Evolutionary conservation across 2,888 invertebrate species (phyloP).

Genomic region (Ochlodes sylvanus): DNA sequence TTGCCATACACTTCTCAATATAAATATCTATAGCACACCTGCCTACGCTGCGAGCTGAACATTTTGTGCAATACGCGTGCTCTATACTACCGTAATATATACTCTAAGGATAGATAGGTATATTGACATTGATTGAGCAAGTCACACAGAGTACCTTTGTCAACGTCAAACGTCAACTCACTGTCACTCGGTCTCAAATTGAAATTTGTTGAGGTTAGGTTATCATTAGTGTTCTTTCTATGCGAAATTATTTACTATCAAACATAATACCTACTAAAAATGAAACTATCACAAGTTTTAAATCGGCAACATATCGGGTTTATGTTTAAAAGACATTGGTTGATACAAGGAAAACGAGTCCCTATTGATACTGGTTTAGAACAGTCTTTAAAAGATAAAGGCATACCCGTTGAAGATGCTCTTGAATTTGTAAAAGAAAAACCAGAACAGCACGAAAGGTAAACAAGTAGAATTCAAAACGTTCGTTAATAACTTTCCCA

Average conservation of each 20-base stretch:
- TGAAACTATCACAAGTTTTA: conserved; percentile 88
- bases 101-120: too few relatives aligned
- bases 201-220: background rate
- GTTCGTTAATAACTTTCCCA: too few relatives aligned
- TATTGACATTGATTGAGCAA: background rate
- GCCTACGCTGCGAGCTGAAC: too few relatives aligned
- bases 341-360: conserved; percentile 86
- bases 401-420: conserved; percentile 87
- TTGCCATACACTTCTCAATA: too few relatives aligned
- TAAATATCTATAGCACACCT: too few relatives aligned
- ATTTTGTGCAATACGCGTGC: too few relatives aligned
- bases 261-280: conserved; percentile 59
- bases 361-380: conserved; percentile 84
- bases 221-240: too few relatives aligned
- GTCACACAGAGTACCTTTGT: too few relatives aligned
- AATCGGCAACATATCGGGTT: conserved; percentile 89
- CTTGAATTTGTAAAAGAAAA: conserved; percentile 83
- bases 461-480: conserved; percentile 30
- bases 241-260: too few relatives aligned
- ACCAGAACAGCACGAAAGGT: conserved; percentile 62
- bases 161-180: too few relatives aligned
- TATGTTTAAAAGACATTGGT: conserved; percentile 90
- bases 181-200: too few relatives aligned
- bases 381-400: conserved; percentile 79
- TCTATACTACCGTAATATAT: too few relatives aligned